Base-by-base conservation (phyloP, 2,113 vertebrate species). In the Synchiropus splendidus region DNA sequence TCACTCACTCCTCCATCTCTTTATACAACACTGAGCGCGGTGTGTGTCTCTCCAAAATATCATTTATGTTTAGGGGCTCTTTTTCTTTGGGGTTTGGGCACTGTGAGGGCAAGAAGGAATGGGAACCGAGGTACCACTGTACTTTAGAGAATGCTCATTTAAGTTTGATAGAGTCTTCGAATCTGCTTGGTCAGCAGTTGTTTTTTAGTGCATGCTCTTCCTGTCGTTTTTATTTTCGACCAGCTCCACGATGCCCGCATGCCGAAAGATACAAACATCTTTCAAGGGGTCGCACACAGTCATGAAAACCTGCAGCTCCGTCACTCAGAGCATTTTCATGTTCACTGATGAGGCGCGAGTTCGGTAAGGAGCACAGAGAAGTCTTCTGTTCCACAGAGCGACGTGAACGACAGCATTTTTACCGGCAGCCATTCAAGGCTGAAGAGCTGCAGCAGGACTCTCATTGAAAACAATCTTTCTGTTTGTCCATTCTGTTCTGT, bases 241-340 rank as follows among this genome's bases (percentile, higher is more conserved):
- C 65, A 88, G 84, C 64, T 87, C 79, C 60, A 58, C 72, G 55
- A 77, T 86, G 82, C 81, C 85, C 89, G 85, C 86, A 87, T 85
- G 80, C 76, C 53, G 77, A 81, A 87, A 86, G 79, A 82, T 71
- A 68, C 70, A 71, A 69, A 79, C 69, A 68, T 63, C 81, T 54
- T 48, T 75, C 69, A 54, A 64, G 80, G 80, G 79, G 82, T 79
- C 85, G 60, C 75, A 77, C 51, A 13, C 11, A 42, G 46, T 67
- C 47, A 45, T 16, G 36, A 46, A 61, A 33, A 58, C 39, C 43
- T 75, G 57, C 50, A 61, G 45, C 60, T 75, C 58, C 72, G 62
- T 79, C 67, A 47, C 54, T 68, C 82, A 67, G 53, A 54, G 58
- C 54, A 38, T 75, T 51, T 63, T 66, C 55, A 86, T 70, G 70